These are phyloP conservation scores for Phaethornis superciliosus DNA, from an alignment of 2,113 vertebrate genomes.

Conservation along the genomic window DNA sequence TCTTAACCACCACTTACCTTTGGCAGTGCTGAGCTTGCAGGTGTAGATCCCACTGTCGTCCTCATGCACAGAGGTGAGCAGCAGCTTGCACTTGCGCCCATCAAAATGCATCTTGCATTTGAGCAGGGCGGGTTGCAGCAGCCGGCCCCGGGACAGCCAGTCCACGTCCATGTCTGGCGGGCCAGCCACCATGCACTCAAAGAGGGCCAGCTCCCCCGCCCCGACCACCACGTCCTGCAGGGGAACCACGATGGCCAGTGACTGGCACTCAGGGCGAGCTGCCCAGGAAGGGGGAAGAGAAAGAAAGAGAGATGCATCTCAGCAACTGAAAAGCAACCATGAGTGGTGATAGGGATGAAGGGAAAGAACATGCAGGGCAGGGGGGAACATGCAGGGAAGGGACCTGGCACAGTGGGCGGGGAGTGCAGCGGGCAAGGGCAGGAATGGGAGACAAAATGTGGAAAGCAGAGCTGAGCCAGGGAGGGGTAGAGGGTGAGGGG, in stretches of 20 bases:
- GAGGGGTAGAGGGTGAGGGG: not conserved
- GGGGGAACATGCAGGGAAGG: constrained; percentile 33
- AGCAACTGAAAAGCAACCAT: constrained; percentile 63
- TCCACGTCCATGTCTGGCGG: constrained; percentile 96
- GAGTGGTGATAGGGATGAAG: not conserved
- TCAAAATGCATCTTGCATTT: constrained; percentile 99
- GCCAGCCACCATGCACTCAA: constrained; percentile 92
- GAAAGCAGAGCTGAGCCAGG: not conserved
- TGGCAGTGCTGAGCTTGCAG: constrained; percentile 96
- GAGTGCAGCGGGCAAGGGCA: constrained; percentile 37
- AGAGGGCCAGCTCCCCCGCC: constrained; percentile 92
- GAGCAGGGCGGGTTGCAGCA: constrained; percentile 95
- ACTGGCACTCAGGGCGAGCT: constrained; percentile 86
- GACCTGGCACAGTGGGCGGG: not conserved
- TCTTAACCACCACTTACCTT: constrained; percentile 77
- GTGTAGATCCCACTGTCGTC: constrained; percentile 94
- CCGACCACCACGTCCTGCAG: constrained; percentile 91
- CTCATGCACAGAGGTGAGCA: constrained; percentile 96
- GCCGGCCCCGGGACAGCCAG: constrained; percentile 92
- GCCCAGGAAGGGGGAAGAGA: constrained; percentile 47
- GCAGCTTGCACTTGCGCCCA: constrained; percentile 89
- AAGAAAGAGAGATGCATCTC: constrained; percentile 62
- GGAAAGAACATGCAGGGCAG: constrained; percentile 2
- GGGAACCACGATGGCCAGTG: constrained; percentile 86
- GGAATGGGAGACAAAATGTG: not conserved